Conservation (phyloP, 2,797 vertebrate genomes). For the Rhinogobio ventralis region DNA sequence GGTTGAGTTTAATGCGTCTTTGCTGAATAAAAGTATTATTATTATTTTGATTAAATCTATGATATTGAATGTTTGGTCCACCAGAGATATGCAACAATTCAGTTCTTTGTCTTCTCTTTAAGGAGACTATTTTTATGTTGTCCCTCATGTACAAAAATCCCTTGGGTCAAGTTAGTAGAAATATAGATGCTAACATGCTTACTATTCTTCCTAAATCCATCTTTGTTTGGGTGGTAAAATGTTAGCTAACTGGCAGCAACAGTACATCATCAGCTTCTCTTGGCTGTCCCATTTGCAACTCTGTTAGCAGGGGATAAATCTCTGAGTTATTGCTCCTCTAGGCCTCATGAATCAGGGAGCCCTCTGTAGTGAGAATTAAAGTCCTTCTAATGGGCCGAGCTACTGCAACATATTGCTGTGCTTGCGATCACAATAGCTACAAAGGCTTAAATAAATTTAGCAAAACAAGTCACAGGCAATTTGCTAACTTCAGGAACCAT, state of each 20-base stretch:
- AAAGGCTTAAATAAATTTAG: constrained; percentile 54
- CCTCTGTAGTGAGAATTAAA: constrained; percentile 74
- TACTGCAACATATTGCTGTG: constrained; percentile 62
- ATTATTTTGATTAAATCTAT: not conserved
- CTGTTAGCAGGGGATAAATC: constrained; percentile 75
- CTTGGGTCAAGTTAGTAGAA: constrained; percentile 15
- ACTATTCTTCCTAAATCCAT: constrained; percentile 66
- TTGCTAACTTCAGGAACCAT: constrained; percentile 23
- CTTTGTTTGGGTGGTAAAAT: constrained; percentile 77
- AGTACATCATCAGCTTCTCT: constrained; percentile 77
- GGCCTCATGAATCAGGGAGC: constrained; percentile 72
- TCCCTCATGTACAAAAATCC: not conserved
- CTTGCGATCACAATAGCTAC: constrained; percentile 63
- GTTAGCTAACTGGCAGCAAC: constrained; percentile 75
- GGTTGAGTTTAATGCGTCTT: not conserved
- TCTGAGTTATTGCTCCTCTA: constrained; percentile 77
- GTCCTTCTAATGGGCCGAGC: constrained; percentile 70
- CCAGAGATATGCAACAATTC: not conserved
- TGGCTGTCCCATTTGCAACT: constrained; percentile 67
- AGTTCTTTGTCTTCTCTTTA: not conserved
- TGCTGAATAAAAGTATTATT: not conserved
- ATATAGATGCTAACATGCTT: constrained; percentile 57
- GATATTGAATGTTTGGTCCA: not conserved
- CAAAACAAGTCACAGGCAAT: constrained; percentile 41
- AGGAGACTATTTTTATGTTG: not conserved